These are phyloP conservation scores for Dichetophora obliterata DNA, from an alignment of 2,888 invertebrate species.

Conservation along the genomic window DNA sequence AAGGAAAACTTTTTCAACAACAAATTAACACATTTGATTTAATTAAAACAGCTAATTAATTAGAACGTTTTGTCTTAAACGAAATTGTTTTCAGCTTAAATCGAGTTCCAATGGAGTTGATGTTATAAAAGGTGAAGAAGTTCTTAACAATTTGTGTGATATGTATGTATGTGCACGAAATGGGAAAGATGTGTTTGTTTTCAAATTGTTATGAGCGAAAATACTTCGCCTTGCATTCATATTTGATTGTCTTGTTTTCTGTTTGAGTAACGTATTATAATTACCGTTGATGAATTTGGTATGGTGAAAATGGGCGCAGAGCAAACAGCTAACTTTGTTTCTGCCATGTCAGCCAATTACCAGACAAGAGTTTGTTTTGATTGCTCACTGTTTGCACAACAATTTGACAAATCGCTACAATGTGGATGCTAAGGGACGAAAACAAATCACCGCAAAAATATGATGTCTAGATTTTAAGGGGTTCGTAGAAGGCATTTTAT, in stretches of 20 bases:
- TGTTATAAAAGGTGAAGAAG: constrained; percentile 20
- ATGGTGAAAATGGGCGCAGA: constrained; percentile 12
- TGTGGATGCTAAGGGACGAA: neutral
- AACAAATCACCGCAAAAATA: no score
- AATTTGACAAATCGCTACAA: constrained; percentile 33
- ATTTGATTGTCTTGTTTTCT: constrained; percentile 22
- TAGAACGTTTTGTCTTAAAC: constrained; percentile 34
- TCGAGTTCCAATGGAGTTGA: neutral
- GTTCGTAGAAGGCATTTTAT: no score
- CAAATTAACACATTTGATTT: constrained; percentile 52
- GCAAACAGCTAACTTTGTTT: constrained; percentile 11
- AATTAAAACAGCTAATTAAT: constrained; percentile 54
- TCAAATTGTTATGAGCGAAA: neutral
- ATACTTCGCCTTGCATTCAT: neutral
- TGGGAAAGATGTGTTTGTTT: neutral
- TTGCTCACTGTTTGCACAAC: constrained; percentile 36
- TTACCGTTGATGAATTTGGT: constrained; percentile 41
- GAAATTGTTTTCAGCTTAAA: no score
- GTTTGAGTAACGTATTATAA: constrained; percentile 44
- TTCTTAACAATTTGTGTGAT: neutral
- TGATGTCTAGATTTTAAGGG: no score
- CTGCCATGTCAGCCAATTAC: constrained; percentile 31
- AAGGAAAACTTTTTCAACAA: constrained; percentile 40
- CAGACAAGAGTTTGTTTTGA: constrained; percentile 28
- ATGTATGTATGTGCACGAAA: accelerated